A percentile compares a stretch with the other conserved stretches of the same genome.
Conservation (phyloP, 1,140 invertebrate genomes). For the Drosophila funebris region DNA sequence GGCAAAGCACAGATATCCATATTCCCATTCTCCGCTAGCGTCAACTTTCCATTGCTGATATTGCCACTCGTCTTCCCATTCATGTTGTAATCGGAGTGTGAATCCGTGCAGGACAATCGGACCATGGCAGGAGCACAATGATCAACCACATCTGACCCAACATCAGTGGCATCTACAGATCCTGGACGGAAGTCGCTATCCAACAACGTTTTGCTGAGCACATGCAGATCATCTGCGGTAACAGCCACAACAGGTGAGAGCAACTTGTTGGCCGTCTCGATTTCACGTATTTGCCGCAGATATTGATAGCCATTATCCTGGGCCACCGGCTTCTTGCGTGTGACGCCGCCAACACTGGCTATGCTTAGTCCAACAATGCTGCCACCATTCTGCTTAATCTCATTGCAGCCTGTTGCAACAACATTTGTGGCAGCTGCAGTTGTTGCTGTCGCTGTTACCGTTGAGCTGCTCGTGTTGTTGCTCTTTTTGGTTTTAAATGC, state of each 20-base stretch:
- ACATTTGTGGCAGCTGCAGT: constrained; percentile 6
- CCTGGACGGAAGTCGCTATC: constrained; percentile 42
- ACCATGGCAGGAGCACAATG: constrained; percentile 64
- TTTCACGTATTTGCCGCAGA: constrained; percentile 81
- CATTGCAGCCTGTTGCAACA: background rate
- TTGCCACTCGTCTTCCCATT: constrained; percentile 51
- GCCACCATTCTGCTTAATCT: constrained; percentile 26
- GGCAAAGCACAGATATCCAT: constrained; percentile 24
- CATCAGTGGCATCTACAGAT: background rate
- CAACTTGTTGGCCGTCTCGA: constrained; percentile 79
- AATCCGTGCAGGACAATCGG: constrained; percentile 45
- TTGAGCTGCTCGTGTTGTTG: constrained; percentile 34
- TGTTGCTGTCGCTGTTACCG: constrained; percentile 17
- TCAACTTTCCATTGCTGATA: background rate
- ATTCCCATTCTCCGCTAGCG: constrained; percentile 64
- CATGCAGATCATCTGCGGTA: constrained; percentile 46
- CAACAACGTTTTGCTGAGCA: constrained; percentile 22
- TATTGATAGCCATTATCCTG: constrained; percentile 82
- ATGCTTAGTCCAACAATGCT: constrained; percentile 48
- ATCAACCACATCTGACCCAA: constrained; percentile 66
- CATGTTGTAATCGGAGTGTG: constrained; percentile 74
- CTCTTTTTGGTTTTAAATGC: constrained; percentile 82
- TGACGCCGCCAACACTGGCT: constrained; percentile 55
- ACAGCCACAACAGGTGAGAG: constrained; percentile 67
- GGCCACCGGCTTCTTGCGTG: constrained; percentile 60